Conservation (phyloP, 2,797 vertebrate species). For the Amblyraja radiata region DNA sequence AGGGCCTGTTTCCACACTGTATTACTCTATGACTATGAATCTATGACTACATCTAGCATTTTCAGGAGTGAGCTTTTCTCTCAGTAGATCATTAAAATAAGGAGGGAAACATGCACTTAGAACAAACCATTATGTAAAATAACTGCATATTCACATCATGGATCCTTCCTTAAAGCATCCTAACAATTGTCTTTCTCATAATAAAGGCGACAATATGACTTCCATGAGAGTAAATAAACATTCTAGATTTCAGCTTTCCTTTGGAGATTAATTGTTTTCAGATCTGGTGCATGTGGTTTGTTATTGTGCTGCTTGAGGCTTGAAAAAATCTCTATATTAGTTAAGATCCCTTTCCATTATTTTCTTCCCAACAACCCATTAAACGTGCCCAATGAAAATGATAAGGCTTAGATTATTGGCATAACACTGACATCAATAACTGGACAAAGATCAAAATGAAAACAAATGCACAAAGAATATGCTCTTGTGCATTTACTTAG, state of each 20-base stretch:
- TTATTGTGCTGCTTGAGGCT: background rate
- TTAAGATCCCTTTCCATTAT: background rate
- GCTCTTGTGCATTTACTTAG: background rate
- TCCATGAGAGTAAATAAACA: background rate
- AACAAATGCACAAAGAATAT: background rate
- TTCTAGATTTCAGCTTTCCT: background rate
- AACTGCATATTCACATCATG: background rate
- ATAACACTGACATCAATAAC: background rate
- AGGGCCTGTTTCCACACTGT: too few relatives aligned
- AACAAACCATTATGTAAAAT: background rate
- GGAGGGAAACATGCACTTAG: background rate
- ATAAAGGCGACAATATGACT: background rate
- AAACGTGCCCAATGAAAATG: background rate
- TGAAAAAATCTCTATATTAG: background rate
- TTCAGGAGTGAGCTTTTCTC: background rate
- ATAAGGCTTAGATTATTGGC: background rate
- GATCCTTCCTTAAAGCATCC: background rate
- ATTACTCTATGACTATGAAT: background rate
- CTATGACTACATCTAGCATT: background rate
- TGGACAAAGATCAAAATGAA: conserved; percentile 2
- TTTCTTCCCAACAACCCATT: background rate
- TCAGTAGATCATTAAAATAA: background rate
- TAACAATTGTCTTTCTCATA: background rate
- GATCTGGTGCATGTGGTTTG: background rate
- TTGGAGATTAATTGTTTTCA: background rate